These are phyloP conservation scores for Picus viridis DNA, from an alignment of 2,797 vertebrate genomes.

Conservation along the genomic window DNA sequence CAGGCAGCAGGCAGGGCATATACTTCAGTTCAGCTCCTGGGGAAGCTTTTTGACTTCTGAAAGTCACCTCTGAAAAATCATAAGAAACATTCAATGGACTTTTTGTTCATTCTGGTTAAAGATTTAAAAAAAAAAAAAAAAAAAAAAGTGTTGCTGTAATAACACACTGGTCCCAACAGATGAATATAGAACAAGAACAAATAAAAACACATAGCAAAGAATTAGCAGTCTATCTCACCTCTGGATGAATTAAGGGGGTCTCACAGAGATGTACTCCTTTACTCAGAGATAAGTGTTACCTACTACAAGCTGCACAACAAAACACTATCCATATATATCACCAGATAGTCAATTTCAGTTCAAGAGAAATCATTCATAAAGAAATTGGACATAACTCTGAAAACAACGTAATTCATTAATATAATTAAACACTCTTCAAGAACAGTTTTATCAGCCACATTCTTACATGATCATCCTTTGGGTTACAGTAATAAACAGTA, in stretches of 20 bases:
- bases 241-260: not conserved
- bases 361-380: not conserved
- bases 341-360: not conserved
- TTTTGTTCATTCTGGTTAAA: not conserved
- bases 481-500: not conserved
- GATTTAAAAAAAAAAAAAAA: too few species aligned
- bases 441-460: not conserved
- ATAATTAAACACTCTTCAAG: not conserved
- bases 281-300: not conserved
- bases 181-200: not conserved
- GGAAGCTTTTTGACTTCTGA: not conserved
- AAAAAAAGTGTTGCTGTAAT: not conserved
- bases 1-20: not conserved
- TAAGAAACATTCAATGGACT: not conserved
- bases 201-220: not conserved
- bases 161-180: not conserved
- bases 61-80: not conserved
- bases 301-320: not conserved
- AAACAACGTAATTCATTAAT: not conserved
- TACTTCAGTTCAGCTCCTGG: not conserved
- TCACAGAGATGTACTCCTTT: not conserved
- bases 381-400: not conserved
- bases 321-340: not conserved
- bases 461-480: not conserved
- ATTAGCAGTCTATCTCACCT: not conserved